Conservation (phyloP, 2,113 vertebrate genomes). For the Platycercus adscitus region DNA sequence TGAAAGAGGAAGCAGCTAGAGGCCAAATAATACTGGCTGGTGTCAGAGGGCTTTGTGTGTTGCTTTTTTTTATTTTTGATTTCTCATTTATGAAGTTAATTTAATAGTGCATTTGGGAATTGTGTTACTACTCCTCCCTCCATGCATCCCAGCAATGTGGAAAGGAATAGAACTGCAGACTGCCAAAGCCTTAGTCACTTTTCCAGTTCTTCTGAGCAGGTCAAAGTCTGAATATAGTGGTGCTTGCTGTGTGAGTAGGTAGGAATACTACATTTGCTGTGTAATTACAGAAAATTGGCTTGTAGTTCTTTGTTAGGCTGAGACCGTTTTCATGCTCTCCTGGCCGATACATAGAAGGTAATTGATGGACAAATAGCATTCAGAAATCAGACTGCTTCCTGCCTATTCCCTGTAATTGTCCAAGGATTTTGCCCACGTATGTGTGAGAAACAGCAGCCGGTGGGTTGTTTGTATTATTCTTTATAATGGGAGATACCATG, state of each 20-base stretch:
- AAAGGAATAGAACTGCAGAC: not conserved
- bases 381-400: not conserved
- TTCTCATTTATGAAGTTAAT: not conserved
- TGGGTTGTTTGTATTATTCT: not conserved
- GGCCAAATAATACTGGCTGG: not conserved
- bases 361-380: not conserved
- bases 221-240: not conserved
- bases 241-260: not conserved
- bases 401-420: not conserved
- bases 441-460: not conserved
- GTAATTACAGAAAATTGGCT: not conserved
- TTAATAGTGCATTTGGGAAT: not conserved
- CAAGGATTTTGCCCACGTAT: not conserved
- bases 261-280: not conserved
- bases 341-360: not conserved
- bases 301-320: not conserved
- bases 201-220: not conserved
- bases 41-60: not conserved
- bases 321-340: not conserved
- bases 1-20: not conserved
- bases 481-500: fast-evolving
- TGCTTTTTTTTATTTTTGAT: not conserved
- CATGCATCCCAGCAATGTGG: fast-evolving
- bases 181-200: not conserved
- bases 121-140: not conserved